A percentile compares a stretch with the other conserved stretches of the same genome.
phyloP scores from a whole-genome alignment of 2,888 invertebrate species.

The Oxyteleia sp. region DNA sequence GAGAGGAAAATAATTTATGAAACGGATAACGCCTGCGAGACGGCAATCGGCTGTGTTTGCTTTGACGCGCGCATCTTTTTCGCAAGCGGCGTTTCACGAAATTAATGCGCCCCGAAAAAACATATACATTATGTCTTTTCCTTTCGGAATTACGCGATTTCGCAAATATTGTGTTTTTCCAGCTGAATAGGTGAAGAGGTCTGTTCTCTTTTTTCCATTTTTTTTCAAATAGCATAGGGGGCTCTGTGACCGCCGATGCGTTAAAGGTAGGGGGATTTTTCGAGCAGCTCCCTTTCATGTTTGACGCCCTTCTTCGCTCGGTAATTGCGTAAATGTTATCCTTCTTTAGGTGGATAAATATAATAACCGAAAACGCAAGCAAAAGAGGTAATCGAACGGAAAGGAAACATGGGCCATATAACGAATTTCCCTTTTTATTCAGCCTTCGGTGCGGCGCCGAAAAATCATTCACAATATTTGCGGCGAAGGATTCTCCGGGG shows the following conservation, averaged over 20 bases:
- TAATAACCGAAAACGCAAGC: constrained; percentile 63
- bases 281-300: constrained; percentile 77
- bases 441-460: constrained; percentile 21
- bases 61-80: too few relatives aligned
- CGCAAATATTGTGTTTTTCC: constrained; percentile 79
- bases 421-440: constrained; percentile 69
- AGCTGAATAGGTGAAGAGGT: constrained; percentile 71
- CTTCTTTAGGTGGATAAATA: constrained; percentile 65
- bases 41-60: too few relatives aligned
- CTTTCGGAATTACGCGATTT: constrained; percentile 29
- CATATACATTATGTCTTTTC: constrained; percentile 12
- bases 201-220: constrained; percentile 71
- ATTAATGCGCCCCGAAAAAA: constrained; percentile 34
- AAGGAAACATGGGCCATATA: constrained; percentile 72
- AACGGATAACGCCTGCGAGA: too few relatives aligned
- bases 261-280: constrained; percentile 59
- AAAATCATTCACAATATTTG: constrained; percentile 60
- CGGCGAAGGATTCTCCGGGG: constrained; percentile 6
- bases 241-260: constrained; percentile 41
- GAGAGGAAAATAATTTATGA: too few relatives aligned
- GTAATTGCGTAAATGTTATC: constrained; percentile 79
- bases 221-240: constrained; percentile 16
- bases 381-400: constrained; percentile 75
- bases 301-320: constrained; percentile 78
- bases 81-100: constrained; percentile 35